Conservation (phyloP, 2,888 invertebrate species). For the Ophion slaviceki region DNA sequence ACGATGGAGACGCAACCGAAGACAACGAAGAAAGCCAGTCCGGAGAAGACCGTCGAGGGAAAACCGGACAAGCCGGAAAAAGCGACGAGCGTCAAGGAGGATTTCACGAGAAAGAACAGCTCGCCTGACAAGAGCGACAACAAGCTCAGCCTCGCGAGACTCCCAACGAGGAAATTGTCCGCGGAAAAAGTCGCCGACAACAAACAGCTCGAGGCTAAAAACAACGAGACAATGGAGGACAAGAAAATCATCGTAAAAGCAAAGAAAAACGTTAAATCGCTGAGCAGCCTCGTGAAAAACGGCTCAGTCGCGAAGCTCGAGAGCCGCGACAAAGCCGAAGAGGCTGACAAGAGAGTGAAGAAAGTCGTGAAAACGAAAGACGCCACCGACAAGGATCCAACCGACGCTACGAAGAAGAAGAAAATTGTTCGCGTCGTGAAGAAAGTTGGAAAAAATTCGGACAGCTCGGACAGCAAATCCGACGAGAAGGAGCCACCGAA, state of each 20-base stretch:
- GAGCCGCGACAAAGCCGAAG: constrained; percentile 70
- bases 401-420: constrained; percentile 76
- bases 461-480: constrained; percentile 74
- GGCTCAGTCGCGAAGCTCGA: constrained; percentile 67
- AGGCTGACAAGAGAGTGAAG: constrained; percentile 72
- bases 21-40: constrained; percentile 74
- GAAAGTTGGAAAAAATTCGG: constrained; percentile 77
- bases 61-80: constrained; percentile 80
- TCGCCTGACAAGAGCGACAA: constrained; percentile 73
- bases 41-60: constrained; percentile 76
- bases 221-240: constrained; percentile 68
- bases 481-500: constrained; percentile 72
- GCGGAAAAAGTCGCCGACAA: constrained; percentile 73
- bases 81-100: constrained; percentile 60
- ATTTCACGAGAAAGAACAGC: constrained; percentile 66
- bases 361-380: constrained; percentile 72
- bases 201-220: constrained; percentile 66
- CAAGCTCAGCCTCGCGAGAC: constrained; percentile 67
- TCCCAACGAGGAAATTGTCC: constrained; percentile 66
- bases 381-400: constrained; percentile 67
- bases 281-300: constrained; percentile 68
- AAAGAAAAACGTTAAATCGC: constrained; percentile 70
- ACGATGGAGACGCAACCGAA: constrained; percentile 65
- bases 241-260: constrained; percentile 68
- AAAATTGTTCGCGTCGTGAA: constrained; percentile 77